A percentile compares a stretch with the other conserved stretches of the same genome.
Evolutionary conservation across 23 tunicate species (phyloP).

Genomic region (Ascidia mentula): DNA sequence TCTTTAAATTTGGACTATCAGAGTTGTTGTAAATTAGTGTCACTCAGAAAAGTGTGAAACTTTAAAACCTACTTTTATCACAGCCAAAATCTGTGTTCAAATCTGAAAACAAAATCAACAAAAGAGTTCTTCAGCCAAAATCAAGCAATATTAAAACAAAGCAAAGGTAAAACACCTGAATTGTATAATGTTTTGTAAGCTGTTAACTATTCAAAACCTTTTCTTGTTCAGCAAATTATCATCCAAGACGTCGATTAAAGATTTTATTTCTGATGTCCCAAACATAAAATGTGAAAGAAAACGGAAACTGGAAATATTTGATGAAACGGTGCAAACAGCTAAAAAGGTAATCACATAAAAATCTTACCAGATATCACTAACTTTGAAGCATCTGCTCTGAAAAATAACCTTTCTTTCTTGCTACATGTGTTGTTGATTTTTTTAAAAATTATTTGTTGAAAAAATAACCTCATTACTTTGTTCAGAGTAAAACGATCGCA

Average conservation of each 20-base stretch:
- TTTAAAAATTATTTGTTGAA: too few species aligned
- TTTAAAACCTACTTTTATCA: too few species aligned
- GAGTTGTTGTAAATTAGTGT: too few species aligned
- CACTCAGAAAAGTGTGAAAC: too few species aligned
- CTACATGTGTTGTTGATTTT: too few species aligned
- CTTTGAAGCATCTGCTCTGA: too few species aligned
- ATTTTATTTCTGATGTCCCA: slow-evolving; percentile 3
- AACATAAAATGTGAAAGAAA: neutral
- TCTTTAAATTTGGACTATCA: too few species aligned
- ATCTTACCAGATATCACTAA: too few species aligned
- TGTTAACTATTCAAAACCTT: neutral
- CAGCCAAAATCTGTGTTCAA: too few species aligned
- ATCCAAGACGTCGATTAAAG: neutral
- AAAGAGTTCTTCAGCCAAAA: neutral
- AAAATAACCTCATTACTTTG: too few species aligned
- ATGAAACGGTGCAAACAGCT: neutral
- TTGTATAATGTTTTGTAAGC: neutral
- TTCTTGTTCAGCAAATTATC: neutral
- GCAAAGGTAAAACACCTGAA: neutral
- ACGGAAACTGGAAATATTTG: slow-evolving; percentile 7
- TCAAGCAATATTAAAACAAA: neutral
- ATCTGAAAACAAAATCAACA: neutral
- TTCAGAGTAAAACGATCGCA: slow-evolving; percentile 23
- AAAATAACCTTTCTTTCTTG: too few species aligned
- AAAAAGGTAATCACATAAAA: too few species aligned